These are phyloP conservation scores for Sylvilagus bachmani DNA, from an alignment of 2,113 vertebrate species.

Conservation along the genomic window DNA sequence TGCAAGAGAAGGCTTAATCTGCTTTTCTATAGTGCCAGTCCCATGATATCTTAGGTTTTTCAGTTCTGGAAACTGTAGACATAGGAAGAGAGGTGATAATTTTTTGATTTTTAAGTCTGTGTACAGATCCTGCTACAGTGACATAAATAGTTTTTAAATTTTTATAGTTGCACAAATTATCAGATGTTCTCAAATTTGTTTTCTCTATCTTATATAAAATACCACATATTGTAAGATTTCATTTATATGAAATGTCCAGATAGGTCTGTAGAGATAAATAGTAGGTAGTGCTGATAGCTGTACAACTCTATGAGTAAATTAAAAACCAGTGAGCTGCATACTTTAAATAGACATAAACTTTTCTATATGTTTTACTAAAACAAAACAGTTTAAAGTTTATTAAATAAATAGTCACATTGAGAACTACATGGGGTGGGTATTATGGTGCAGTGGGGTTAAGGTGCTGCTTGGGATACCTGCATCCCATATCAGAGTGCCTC, in stretches of 20 bases:
- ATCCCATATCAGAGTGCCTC: too few species aligned
- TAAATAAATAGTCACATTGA: slow-evolving; percentile 3
- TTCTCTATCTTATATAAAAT: not conserved
- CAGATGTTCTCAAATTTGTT: slow-evolving; percentile 67
- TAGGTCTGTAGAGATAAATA: not conserved
- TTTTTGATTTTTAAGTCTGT: slow-evolving; percentile 58
- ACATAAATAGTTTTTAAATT: slow-evolving; percentile 65
- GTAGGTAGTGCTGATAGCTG: not conserved
- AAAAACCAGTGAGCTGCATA: not conserved
- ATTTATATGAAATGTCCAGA: not conserved
- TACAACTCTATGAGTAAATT: not conserved
- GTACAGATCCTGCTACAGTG: slow-evolving; percentile 65
- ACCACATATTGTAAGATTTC: not conserved
- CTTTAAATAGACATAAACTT: not conserved
- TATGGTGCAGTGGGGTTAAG: too few species aligned
- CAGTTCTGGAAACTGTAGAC: not conserved
- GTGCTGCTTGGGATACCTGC: too few species aligned
- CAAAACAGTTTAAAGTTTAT: slow-evolving; percentile 23
- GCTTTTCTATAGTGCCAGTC: too few species aligned
- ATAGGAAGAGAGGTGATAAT: not conserved
- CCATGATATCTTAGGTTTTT: not conserved
- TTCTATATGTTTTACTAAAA: not conserved
- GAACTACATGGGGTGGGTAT: not conserved
- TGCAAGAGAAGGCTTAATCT: too few species aligned
- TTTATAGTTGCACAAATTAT: slow-evolving; percentile 78